phyloP scores from a whole-genome alignment of 2,797 vertebrate genomes.

The Acanthurus leucopareius region DNA sequence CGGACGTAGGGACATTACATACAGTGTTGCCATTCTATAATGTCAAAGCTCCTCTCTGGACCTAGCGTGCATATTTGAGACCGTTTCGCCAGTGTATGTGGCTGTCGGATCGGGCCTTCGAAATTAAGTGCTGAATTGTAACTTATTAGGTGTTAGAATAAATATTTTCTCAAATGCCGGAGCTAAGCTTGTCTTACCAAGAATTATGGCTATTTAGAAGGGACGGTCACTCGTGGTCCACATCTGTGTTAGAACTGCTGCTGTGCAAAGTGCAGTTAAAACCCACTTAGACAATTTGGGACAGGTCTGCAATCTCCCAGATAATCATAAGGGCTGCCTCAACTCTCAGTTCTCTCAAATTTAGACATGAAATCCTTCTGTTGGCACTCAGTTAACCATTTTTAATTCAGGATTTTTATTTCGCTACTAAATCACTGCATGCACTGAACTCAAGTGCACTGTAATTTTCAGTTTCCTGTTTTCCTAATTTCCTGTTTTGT shows the following conservation, averaged over 20 bases:
- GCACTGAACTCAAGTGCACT: background rate
- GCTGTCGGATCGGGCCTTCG: too few species aligned
- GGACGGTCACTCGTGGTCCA: too few species aligned
- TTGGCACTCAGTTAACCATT: background rate
- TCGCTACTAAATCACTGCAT: background rate
- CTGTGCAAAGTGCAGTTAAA: too few species aligned
- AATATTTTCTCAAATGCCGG: too few species aligned
- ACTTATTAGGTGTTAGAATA: too few species aligned
- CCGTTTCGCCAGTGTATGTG: too few species aligned
- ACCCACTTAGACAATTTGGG: too few species aligned
- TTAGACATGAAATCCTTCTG: background rate
- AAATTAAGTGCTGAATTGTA: too few species aligned
- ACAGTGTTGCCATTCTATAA: background rate
- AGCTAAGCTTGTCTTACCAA: too few species aligned
- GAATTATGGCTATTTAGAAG: too few species aligned
- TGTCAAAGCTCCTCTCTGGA: background rate
- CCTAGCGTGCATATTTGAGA: background rate
- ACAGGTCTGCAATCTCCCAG: background rate
- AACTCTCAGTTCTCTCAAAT: background rate
- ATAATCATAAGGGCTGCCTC: background rate
- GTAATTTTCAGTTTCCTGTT: background rate
- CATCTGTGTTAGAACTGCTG: too few species aligned
- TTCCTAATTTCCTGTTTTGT: background rate
- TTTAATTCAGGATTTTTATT: background rate
- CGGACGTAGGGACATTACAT: background rate